phyloP scores from a whole-genome alignment of 2,113 vertebrate genomes.

The Parotia lawesii region DNA sequence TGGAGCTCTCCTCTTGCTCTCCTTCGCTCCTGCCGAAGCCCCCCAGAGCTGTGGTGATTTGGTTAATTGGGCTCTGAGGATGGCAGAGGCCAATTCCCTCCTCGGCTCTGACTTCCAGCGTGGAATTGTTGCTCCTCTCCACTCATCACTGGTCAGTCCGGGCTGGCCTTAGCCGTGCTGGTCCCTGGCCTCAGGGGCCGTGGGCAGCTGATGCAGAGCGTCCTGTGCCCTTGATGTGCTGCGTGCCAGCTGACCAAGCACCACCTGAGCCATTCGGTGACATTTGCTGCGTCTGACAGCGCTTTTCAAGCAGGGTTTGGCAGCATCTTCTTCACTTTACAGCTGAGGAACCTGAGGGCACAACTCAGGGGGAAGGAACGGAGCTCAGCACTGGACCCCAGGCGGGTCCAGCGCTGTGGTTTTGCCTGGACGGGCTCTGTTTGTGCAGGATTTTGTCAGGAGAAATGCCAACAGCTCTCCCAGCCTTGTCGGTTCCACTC shows the following conservation, averaged over 20 bases:
- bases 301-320: background rate
- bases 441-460: background rate
- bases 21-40: background rate
- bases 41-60: background rate
- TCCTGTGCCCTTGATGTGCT: background rate
- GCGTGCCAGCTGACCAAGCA: background rate
- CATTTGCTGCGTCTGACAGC: background rate
- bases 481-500: background rate
- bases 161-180: background rate
- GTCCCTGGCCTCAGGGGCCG: accelerated
- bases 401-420: accelerated
- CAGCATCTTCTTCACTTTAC: background rate
- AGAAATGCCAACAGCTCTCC: background rate
- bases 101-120: background rate
- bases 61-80: background rate
- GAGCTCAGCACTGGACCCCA: background rate
- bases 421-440: background rate
- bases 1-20: background rate
- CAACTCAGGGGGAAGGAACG: background rate
- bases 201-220: background rate
- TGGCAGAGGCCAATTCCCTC: background rate
- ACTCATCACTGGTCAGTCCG: accelerated
- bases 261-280: background rate
- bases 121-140: background rate
- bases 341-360: background rate